These are phyloP conservation scores for Menura novaehollandiae DNA, from an alignment of 2,113 vertebrate genomes.

Conservation along the genomic window DNA sequence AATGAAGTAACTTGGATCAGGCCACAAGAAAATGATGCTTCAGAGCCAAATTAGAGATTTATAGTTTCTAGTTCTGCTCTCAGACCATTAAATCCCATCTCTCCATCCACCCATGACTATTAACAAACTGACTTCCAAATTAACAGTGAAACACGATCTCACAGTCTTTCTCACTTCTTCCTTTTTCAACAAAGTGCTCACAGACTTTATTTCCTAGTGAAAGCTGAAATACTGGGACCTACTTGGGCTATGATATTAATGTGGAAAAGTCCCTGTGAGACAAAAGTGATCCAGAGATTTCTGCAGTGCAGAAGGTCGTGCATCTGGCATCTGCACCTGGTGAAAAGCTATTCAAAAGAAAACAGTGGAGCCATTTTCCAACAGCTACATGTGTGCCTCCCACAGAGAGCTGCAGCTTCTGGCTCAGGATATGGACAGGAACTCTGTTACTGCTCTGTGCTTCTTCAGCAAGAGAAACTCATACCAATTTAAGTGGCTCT, in stretches of 20 bases:
- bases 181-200: neutral
- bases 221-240: neutral
- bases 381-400: neutral
- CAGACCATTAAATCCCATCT: neutral
- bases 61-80: neutral
- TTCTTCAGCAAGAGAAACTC: neutral
- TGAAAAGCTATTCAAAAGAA: neutral
- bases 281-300: slow-evolving; percentile 18
- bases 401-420: slow-evolving; percentile 13
- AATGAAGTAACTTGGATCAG: neutral
- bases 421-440: neutral
- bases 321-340: slow-evolving; percentile 61
- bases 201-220: neutral
- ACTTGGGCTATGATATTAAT: neutral
- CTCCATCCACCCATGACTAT: neutral
- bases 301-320: neutral
- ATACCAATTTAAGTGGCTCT: neutral
- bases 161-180: accelerated
- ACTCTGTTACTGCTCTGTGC: neutral
- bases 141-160: neutral
- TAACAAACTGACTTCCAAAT: neutral
- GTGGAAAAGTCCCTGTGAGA: neutral
- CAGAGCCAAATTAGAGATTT: neutral
- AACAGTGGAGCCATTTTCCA: slow-evolving; percentile 11
- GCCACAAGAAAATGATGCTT: neutral